Evolutionary conservation across 2,113 vertebrate species (phyloP).

Genomic region (Pimephales promelas): DNA sequence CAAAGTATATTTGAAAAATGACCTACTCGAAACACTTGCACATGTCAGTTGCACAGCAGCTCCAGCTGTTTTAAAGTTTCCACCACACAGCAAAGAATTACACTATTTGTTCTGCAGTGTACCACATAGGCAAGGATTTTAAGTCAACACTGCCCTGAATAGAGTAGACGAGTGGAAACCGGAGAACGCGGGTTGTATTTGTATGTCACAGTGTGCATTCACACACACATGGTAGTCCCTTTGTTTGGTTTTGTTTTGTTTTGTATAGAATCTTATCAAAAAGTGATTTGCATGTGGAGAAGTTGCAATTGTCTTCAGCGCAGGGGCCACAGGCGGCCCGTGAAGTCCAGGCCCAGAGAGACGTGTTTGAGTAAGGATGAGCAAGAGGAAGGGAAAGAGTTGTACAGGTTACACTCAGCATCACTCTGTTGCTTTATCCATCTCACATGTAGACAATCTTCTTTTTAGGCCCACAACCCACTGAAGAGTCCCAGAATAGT

Average conservation of each 20-base stretch:
- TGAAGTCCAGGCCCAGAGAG: constrained; percentile 21
- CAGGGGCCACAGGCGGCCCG: background rate
- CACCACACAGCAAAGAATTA: constrained; percentile 17
- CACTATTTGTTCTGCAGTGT: constrained; percentile 24
- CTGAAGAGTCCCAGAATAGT: constrained; percentile 47
- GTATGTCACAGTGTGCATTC: constrained; percentile 21
- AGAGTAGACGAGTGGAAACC: constrained; percentile 20
- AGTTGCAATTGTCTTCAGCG: constrained; percentile 19
- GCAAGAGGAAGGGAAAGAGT: background rate
- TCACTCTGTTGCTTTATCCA: constrained; percentile 2
- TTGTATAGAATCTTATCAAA: background rate
- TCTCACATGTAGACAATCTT: constrained; percentile 46
- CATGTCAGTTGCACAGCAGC: constrained; percentile 22
- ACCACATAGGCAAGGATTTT: constrained; percentile 29
- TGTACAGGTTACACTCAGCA: constrained; percentile 9
- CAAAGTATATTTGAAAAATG: constrained; percentile 37
- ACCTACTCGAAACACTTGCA: background rate
- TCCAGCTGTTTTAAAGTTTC: constrained; percentile 15
- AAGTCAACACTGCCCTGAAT: constrained; percentile 30
- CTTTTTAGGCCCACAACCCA: background rate
- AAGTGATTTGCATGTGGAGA: constrained; percentile 1
- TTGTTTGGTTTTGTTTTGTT: background rate
- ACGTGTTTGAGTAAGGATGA: background rate
- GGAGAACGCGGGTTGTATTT: constrained; percentile 22
- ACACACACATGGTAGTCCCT: background rate